A percentile compares a stretch with the other conserved stretches of the same genome.
These are phyloP conservation scores for Coleophora deauratella DNA, from an alignment of 2,888 invertebrate species.

Conservation along the genomic window DNA sequence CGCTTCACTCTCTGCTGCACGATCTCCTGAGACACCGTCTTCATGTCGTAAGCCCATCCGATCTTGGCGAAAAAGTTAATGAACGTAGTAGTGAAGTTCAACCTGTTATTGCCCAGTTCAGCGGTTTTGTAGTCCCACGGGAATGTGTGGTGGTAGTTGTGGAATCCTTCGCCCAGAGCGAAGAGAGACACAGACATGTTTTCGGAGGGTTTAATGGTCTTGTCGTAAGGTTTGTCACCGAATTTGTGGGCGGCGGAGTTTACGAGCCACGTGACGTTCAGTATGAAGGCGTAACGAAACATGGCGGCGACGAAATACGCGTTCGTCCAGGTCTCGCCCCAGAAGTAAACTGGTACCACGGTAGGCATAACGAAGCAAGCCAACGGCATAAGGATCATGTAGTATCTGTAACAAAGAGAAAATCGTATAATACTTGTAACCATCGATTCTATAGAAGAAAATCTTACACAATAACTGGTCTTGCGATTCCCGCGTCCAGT, in stretches of 20 bases:
- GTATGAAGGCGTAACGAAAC: conserved; percentile 84
- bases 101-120: conserved; percentile 81
- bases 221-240: conserved; percentile 84
- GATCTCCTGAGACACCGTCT: conserved; percentile 82
- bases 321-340: conserved; percentile 82
- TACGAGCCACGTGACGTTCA: conserved; percentile 92
- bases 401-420: conserved; percentile 72
- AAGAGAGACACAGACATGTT: conserved; percentile 79
- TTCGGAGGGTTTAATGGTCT: conserved; percentile 81
- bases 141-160: conserved; percentile 91
- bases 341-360: conserved; percentile 81
- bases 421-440: background rate
- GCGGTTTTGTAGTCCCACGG: conserved; percentile 91
- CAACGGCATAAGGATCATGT: conserved; percentile 82
- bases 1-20: conserved; percentile 79
- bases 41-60: conserved; percentile 92
- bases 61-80: conserved; percentile 87
- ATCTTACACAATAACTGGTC: no score
- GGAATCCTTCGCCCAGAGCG: conserved; percentile 87
- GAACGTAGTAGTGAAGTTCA: conserved; percentile 84
- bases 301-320: conserved; percentile 80
- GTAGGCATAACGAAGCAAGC: conserved; percentile 87
- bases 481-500: no score
- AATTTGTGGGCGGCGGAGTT: conserved; percentile 92
- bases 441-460: no score